phyloP scores from a whole-genome alignment of 2,888 invertebrate species.

The Lepetodrilus schrolli region DNA sequence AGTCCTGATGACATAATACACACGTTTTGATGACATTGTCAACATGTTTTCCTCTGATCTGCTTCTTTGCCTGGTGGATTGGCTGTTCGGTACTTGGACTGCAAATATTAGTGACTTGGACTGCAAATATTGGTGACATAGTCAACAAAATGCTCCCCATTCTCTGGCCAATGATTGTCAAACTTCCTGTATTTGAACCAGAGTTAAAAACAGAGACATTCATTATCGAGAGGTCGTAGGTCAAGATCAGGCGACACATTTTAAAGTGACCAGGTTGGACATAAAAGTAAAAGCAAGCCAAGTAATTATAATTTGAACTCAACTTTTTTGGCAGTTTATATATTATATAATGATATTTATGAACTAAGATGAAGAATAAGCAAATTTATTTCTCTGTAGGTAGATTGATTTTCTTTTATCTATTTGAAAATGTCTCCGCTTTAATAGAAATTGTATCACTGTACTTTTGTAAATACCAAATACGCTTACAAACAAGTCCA shows the following conservation, averaged over 20 bases:
- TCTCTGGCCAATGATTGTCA: neutral
- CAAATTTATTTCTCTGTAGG: too few relatives aligned
- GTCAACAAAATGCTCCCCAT: neutral
- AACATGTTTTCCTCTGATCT: neutral
- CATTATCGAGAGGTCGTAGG: neutral
- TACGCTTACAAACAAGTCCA: too few relatives aligned
- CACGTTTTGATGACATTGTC: slow-evolving; percentile 17
- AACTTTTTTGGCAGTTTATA: too few relatives aligned
- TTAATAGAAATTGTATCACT: too few relatives aligned
- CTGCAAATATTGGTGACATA: slow-evolving; percentile 13
- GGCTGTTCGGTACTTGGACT: neutral
- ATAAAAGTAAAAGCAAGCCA: too few relatives aligned
- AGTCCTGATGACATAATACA: slow-evolving; percentile 18
- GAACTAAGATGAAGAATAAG: too few relatives aligned
- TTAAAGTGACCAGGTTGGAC: too few relatives aligned
- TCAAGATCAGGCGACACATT: slow-evolving; percentile 21
- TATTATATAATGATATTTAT: too few relatives aligned
- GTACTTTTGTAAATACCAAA: too few relatives aligned
- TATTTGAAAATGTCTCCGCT: too few relatives aligned
- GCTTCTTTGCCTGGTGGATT: neutral
- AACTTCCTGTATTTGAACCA: slow-evolving; percentile 5
- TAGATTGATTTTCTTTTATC: too few relatives aligned
- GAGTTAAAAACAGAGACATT: neutral
- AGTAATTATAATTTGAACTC: too few relatives aligned
- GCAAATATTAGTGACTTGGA: slow-evolving; percentile 8